Evolutionary conservation across 2,888 invertebrate species (phyloP).

Genomic region (Lasioglossum calceatum): DNA sequence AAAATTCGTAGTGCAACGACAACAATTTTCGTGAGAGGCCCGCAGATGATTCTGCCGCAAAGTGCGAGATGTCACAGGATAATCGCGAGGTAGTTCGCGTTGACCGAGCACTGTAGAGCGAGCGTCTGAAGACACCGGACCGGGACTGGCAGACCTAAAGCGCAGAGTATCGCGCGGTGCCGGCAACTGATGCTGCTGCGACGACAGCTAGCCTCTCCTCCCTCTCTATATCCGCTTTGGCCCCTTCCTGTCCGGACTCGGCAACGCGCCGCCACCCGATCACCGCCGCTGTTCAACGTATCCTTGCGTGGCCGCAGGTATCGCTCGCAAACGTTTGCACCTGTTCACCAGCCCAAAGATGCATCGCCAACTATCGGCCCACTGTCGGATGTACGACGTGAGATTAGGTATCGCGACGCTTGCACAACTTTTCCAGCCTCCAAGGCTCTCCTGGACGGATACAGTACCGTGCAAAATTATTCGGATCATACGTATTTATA

Average conservation of each 20-base stretch:
- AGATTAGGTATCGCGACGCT: neutral
- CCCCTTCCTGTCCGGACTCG: slow-evolving; percentile 46
- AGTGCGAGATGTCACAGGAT: neutral
- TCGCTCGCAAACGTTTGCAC: slow-evolving; percentile 31
- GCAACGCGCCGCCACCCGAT: slow-evolving; percentile 41
- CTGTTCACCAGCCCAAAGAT: slow-evolving; percentile 4
- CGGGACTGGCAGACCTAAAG: slow-evolving; percentile 55
- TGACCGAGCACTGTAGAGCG: neutral
- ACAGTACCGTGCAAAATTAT: neutral
- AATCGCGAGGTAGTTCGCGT: slow-evolving; percentile 1
- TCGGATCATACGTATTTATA: neutral
- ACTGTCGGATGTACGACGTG: neutral
- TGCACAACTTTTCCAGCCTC: neutral
- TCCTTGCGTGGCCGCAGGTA: slow-evolving; percentile 47
- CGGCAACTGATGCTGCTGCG: slow-evolving; percentile 74
- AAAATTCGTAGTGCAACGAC: neutral
- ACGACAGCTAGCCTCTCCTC: slow-evolving; percentile 60
- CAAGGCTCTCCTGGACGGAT: neutral
- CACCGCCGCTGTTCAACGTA: slow-evolving; percentile 19
- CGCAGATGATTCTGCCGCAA: neutral
- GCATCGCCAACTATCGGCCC: neutral
- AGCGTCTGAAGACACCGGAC: slow-evolving; percentile 12
- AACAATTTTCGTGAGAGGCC: neutral
- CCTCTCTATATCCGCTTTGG: slow-evolving; percentile 59
- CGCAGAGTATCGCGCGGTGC: slow-evolving; percentile 72